Base-by-base conservation (phyloP, 2,797 vertebrate genomes). In the Petrocephalus schoutedeni region DNA sequence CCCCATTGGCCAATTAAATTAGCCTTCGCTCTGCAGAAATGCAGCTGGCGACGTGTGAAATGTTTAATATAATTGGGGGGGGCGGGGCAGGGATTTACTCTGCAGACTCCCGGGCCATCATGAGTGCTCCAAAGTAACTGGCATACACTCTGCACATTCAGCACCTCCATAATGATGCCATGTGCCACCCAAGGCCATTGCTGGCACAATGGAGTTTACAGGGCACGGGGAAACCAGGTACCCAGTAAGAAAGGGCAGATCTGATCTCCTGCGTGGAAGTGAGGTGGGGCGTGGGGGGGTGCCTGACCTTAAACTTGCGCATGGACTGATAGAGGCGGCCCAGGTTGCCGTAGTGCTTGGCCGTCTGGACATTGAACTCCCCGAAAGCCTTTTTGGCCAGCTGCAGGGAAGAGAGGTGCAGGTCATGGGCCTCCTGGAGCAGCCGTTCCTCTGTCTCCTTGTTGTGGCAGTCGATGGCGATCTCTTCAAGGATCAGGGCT, bases 391-490 rank as follows among this genome's bases (percentile, higher is more conserved):
- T 99, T 93, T 99, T 99, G 90, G 98, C 98, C 90, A 99, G 92
- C 92, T 99, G 98, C 21, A 99, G 96, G 0, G 98, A 99, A 59
- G 98, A 99, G 12, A 99, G 96, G 94, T 99, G 98, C 59, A 99
- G 96, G 92, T 99, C 98, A 0, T 99, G 98, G 32, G 98, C 98
- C 91, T 99, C 98, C 91, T 99, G 98, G 58, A 99, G 97, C 54
- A 99, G 96, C 87, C 98, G 96, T 93, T 99, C 98, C 90, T 99
- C 98, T 0, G 98, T 99, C 92, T 99, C 98, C 91, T 99, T 99
- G 90, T 99, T 99, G 94, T 99, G 98, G 94, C 98, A 99, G 94
- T 99, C 98, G 10, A 99, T 99, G 56, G 98, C 98, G 4, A 99
- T 99, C 94, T 99, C 98, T 91, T 99, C 98, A 93, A 99, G 94